Percentiles rank a stretch among this genome's conserved stretches.
Evolutionary conservation across 2,888 invertebrate species (phyloP).

Genomic region (Patella pellucida): DNA sequence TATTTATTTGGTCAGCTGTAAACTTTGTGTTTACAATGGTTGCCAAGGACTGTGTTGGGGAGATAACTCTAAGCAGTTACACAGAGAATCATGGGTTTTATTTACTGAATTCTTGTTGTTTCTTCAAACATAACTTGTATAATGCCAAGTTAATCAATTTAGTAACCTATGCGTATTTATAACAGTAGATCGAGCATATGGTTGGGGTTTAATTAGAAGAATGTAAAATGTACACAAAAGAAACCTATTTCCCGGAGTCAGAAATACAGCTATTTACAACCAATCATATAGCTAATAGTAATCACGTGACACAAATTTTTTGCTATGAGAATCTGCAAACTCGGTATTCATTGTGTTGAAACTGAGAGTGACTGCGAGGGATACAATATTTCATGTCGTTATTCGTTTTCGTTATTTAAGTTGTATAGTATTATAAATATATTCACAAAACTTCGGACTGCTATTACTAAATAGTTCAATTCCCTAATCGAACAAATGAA

Average conservation of each 20-base stretch:
- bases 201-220: not conserved
- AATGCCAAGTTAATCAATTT: too few relatives aligned
- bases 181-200: not conserved
- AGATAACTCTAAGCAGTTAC: not conserved
- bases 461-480: too few relatives aligned
- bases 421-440: too few relatives aligned
- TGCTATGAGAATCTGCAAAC: constrained; percentile 5
- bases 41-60: not conserved
- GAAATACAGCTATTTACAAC: not conserved
- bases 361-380: not conserved
- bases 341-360: constrained; percentile 2
- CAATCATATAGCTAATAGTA: not conserved
- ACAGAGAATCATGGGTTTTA: constrained; percentile 7
- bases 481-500: not conserved
- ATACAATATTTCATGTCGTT: not conserved
- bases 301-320: constrained; percentile 1
- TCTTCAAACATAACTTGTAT: not conserved
- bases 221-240: not conserved
- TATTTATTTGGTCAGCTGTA: too few relatives aligned
- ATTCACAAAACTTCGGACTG: too few relatives aligned
- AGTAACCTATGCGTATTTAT: too few relatives aligned
- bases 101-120: not conserved
- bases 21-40: not conserved
- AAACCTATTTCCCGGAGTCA: not conserved
- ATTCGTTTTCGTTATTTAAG: too few relatives aligned